Percentiles rank a stretch among this genome's conserved stretches.
These are phyloP conservation scores for Plemyria rubiginata DNA, from an alignment of 2,888 invertebrate species.

Conservation along the genomic window DNA sequence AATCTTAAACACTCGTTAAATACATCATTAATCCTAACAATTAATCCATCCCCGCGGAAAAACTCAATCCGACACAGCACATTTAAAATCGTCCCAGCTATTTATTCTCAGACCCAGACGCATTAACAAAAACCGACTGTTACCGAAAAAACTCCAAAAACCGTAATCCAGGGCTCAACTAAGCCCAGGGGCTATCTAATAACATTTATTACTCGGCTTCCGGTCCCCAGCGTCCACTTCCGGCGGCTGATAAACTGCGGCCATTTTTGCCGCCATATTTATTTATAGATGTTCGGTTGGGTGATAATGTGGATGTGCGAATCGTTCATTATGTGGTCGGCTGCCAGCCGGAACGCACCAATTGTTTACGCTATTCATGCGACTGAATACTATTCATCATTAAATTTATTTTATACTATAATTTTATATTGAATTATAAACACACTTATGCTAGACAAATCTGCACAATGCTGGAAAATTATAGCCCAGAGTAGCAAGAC, in stretches of 20 bases:
- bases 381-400: neutral
- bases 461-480: no score
- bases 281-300: constrained; percentile 78
- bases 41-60: constrained; percentile 47
- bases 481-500: no score
- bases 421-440: no score
- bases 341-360: constrained; percentile 47
- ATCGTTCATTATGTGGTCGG: constrained; percentile 64
- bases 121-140: constrained; percentile 80
- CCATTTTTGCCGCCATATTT: constrained; percentile 85
- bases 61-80: constrained; percentile 43
- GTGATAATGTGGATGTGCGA: constrained; percentile 76
- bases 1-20: constrained; percentile 5
- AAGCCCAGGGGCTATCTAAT: constrained; percentile 84
- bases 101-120: constrained; percentile 79
- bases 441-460: no score
- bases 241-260: constrained; percentile 82
- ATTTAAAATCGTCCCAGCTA: constrained; percentile 68
- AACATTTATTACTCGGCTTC: constrained; percentile 82
- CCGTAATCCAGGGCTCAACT: constrained; percentile 71
- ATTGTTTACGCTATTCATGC: constrained; percentile 23
- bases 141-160: constrained; percentile 75
- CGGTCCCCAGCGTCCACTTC: constrained; percentile 83
- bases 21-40: constrained; percentile 35
- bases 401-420: neutral